Evolutionary conservation across 2,113 vertebrate genomes (phyloP).

Genomic region (Pseudorasbora parva): DNA sequence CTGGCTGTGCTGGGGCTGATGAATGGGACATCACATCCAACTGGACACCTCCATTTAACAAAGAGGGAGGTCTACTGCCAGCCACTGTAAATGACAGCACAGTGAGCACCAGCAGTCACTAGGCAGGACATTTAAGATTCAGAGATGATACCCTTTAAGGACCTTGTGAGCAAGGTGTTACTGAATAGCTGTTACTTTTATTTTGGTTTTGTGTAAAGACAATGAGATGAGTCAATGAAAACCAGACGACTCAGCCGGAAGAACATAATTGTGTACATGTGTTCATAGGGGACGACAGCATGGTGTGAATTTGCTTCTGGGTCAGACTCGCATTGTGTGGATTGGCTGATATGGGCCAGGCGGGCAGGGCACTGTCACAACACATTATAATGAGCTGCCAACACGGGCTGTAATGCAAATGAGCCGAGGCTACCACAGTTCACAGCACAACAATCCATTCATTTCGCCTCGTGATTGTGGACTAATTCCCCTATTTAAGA

Average conservation of each 20-base stretch:
- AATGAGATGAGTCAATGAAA: slow-evolving; percentile 13
- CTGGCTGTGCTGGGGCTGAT: slow-evolving; percentile 33
- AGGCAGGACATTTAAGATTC: slow-evolving; percentile 23
- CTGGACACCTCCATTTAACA: slow-evolving; percentile 46
- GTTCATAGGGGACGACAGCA: background rate
- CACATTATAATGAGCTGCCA: slow-evolving; percentile 36
- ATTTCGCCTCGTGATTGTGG: background rate
- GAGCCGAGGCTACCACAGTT: slow-evolving; percentile 23
- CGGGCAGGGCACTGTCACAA: slow-evolving; percentile 22
- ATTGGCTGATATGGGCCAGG: background rate
- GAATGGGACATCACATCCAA: slow-evolving; percentile 40
- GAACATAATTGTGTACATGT: slow-evolving; percentile 19
- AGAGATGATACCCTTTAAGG: slow-evolving; percentile 20
- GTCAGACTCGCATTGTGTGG: slow-evolving; percentile 11
- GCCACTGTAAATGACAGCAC: slow-evolving; percentile 36
- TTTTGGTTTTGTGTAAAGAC: background rate
- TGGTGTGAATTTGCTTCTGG: background rate
- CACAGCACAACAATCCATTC: slow-evolving; percentile 30
- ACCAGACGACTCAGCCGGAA: background rate
- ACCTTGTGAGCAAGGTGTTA: background rate
- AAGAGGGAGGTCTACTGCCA: slow-evolving; percentile 43
- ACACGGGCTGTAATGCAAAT: slow-evolving; percentile 30
- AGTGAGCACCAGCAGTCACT: background rate
- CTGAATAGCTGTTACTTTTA: background rate
- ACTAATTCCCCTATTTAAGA: slow-evolving; percentile 20